Percentiles rank a stretch among this genome's conserved stretches.
These are phyloP conservation scores for Morpho achilles DNA, from an alignment of 2,888 invertebrate genomes.

Conservation along the genomic window DNA sequence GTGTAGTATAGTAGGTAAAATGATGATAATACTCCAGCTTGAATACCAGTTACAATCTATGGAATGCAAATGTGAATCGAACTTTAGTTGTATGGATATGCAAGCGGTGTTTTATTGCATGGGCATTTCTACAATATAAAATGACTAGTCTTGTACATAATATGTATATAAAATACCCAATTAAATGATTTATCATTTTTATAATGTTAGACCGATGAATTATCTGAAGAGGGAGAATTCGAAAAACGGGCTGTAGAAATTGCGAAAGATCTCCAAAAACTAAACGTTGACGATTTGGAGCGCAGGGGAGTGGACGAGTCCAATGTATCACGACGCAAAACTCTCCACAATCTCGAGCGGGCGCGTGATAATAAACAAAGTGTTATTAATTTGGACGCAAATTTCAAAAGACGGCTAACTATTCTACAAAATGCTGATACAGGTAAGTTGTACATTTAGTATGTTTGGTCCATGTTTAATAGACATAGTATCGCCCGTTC, in stretches of 20 bases:
- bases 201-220: conserved; percentile 83
- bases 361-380: conserved; percentile 88
- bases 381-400: conserved; percentile 94
- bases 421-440: conserved; percentile 86
- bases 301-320: conserved; percentile 85
- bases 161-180: too few species aligned
- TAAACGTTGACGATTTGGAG: conserved; percentile 90
- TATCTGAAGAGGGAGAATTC: conserved; percentile 89
- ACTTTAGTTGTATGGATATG: too few species aligned
- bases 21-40: too few species aligned
- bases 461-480: too few species aligned
- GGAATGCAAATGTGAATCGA: too few species aligned
- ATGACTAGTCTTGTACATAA: too few species aligned
- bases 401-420: conserved; percentile 93
- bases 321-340: conserved; percentile 88
- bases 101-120: too few species aligned
- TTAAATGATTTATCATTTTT: background rate
- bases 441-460: conserved; percentile 79
- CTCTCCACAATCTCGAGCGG: conserved; percentile 93
- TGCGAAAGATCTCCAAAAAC: conserved; percentile 90
- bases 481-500: too few species aligned
- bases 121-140: too few species aligned
- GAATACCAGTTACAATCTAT: too few species aligned
- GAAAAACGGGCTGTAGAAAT: conserved; percentile 95
- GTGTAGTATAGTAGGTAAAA: too few species aligned